Evolutionary conservation across 2,797 vertebrate species (phyloP).

Genomic region (Neosilurus mollespiculum): DNA sequence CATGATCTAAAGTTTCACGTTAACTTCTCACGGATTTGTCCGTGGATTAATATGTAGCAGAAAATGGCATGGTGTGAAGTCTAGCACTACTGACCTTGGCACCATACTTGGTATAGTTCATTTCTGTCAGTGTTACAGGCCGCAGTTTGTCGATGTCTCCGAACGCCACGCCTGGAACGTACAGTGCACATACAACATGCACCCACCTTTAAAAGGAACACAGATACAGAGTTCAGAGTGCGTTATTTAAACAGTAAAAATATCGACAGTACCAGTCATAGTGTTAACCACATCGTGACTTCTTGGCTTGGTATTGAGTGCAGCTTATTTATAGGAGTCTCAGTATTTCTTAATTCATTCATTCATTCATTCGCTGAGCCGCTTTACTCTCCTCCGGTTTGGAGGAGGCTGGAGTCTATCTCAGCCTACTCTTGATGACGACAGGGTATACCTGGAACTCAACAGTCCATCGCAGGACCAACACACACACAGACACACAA

Average conservation of each 20-base stretch:
- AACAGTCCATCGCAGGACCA: too few species aligned
- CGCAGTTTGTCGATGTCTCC: conserved; percentile 97
- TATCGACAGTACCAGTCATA: background rate
- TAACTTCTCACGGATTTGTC: background rate
- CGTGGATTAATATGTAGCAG: background rate
- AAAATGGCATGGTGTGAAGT: background rate
- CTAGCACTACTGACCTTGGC: conserved; percentile 83
- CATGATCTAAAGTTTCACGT: background rate
- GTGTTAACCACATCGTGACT: background rate
- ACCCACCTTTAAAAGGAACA: conserved; percentile 84
- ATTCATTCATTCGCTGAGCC: too few species aligned
- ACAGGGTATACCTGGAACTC: too few species aligned
- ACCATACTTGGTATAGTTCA: conserved; percentile 98
- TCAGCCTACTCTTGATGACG: too few species aligned
- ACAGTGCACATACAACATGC: conserved; percentile 97
- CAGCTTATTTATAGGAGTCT: background rate
- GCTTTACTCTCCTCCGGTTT: too few species aligned
- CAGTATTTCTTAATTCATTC: background rate
- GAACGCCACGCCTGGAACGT: conserved; percentile 98
- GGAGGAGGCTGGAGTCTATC: too few species aligned
- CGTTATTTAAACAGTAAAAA: background rate
- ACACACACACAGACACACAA: too few species aligned
- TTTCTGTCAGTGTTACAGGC: conserved; percentile 97
- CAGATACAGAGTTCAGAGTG: background rate
- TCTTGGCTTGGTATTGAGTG: background rate